Conservation (phyloP, 1,140 invertebrate species). For the Cheumatopsyche charites region DNA sequence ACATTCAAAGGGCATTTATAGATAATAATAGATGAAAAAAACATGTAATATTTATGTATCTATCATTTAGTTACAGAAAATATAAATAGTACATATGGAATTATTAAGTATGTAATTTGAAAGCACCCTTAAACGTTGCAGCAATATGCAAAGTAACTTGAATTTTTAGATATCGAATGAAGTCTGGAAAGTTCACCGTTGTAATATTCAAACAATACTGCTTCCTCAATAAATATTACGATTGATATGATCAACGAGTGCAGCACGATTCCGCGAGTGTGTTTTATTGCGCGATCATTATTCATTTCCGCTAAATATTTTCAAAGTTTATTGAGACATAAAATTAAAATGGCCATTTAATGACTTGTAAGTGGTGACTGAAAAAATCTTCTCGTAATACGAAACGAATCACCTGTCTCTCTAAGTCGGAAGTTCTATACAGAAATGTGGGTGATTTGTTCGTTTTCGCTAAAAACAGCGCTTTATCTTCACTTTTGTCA, state of each 20-base stretch:
- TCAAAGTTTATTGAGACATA: conserved; percentile 32
- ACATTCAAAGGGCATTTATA: too few relatives aligned
- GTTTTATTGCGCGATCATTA: conserved; percentile 27
- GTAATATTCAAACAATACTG: conserved; percentile 15
- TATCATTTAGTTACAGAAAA: too few relatives aligned
- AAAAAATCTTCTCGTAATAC: not conserved
- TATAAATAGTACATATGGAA: too few relatives aligned
- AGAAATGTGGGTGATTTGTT: too few relatives aligned
- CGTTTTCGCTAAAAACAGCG: not conserved
- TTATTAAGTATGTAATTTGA: too few relatives aligned
- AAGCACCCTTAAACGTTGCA: too few relatives aligned
- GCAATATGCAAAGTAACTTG: too few relatives aligned
- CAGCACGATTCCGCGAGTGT: not conserved
- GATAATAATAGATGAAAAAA: too few relatives aligned
- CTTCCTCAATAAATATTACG: conserved; percentile 18
- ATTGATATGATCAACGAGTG: conserved; percentile 22
- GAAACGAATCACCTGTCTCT: not conserved
- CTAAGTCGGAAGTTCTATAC: too few relatives aligned
- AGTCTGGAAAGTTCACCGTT: not conserved
- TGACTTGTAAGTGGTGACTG: conserved; percentile 20
- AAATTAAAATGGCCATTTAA: conserved; percentile 28
- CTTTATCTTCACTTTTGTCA: not conserved
- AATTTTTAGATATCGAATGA: too few relatives aligned
- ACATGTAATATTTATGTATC: too few relatives aligned
- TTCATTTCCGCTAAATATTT: conserved; percentile 31